These are phyloP conservation scores for Sycophila sp. DNA, from an alignment of 1,140 invertebrate genomes.

Conservation along the genomic window DNA sequence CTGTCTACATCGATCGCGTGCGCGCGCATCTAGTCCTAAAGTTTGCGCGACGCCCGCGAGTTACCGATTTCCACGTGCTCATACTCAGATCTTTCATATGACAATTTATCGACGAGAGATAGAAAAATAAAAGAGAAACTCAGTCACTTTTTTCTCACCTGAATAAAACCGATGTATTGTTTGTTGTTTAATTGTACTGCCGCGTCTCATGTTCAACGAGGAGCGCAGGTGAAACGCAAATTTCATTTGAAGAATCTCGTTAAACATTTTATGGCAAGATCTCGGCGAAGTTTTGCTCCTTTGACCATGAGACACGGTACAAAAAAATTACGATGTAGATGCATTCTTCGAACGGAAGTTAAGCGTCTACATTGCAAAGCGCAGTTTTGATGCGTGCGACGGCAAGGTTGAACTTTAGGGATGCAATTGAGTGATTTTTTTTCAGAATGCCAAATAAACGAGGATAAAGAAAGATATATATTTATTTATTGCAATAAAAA, in stretches of 20 bases:
- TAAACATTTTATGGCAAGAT: no score
- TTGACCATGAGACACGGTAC: background rate
- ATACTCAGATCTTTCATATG: no score
- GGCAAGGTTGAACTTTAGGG: constrained; percentile 1
- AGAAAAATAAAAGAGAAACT: background rate
- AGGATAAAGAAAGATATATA: constrained; percentile 3
- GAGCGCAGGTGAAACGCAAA: background rate
- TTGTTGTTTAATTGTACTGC: background rate
- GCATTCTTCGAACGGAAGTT: background rate
- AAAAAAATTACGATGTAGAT: background rate
- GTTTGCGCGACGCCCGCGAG: constrained; percentile 11
- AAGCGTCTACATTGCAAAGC: background rate
- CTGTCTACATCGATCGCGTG: background rate
- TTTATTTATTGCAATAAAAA: constrained; percentile 28
- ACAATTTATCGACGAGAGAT: background rate
- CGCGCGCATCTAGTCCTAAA: constrained; percentile 40
- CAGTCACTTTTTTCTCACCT: background rate
- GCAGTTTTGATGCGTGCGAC: background rate
- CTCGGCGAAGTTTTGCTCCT: no score
- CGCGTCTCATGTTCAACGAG: background rate
- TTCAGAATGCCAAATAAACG: constrained; percentile 20
- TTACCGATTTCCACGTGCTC: background rate
- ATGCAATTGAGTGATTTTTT: constrained; percentile 15
- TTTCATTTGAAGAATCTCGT: constrained; percentile 12
- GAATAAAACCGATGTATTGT: background rate